phyloP scores from a whole-genome alignment of 2,113 vertebrate genomes.

The Gasterosteus nipponicus region DNA sequence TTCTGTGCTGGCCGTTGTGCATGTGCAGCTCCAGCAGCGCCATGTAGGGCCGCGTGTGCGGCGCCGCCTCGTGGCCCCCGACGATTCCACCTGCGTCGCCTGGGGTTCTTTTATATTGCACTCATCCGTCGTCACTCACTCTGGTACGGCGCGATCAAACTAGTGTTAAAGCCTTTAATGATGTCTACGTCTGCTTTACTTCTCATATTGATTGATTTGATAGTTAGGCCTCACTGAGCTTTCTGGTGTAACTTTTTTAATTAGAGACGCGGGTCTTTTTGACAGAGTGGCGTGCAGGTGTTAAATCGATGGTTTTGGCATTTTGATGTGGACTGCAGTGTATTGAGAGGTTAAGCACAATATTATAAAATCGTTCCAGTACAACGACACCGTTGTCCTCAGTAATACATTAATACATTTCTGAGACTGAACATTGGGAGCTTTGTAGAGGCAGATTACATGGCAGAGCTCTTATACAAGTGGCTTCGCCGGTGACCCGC shows the following conservation, averaged over 20 bases:
- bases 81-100: conserved; percentile 41
- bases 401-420: neutral
- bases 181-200: no score
- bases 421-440: neutral
- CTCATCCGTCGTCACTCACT: neutral
- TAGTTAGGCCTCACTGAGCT: no score
- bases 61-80: conserved; percentile 35
- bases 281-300: neutral
- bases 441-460: neutral
- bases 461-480: neutral
- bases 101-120: neutral
- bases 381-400: neutral
- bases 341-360: neutral
- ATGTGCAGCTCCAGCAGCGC: neutral
- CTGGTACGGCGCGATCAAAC: no score
- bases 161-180: no score
- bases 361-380: neutral
- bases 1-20: rapidly evolving
- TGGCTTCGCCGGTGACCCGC: neutral
- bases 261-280: no score
- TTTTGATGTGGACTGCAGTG: neutral
- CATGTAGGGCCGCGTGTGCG: conserved; percentile 71
- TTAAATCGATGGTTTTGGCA: neutral
- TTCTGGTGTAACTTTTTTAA: no score
- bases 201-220: no score